Evolutionary conservation across 2,113 vertebrate genomes (phyloP), one percentile per base, ranked within the genome.

Genomic region (Entelurus aequoreus): DNA sequence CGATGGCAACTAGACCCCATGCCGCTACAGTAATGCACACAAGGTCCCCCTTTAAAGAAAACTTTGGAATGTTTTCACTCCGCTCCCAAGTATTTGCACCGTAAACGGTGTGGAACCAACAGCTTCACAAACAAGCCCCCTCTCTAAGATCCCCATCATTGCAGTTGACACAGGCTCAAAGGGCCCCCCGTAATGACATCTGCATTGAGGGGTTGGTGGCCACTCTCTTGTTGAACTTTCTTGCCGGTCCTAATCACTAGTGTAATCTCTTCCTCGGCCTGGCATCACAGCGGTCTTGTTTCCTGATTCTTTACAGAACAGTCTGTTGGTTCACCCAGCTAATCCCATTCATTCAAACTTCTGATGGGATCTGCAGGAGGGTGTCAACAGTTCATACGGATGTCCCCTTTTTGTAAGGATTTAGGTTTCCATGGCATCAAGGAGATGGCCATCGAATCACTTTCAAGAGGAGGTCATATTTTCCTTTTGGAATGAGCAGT

Each of bases 21-120:
- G 72, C 81, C 72, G 73, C 56, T 48, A 12, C 54, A 75, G 65
- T 10, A 75, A 68, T 68, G 71, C 68, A 47, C 75, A 71, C 50
- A 63, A 59, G 54, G 67, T 65, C 57, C 67, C 47, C 5, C 7
- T 6, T 44, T 64, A 65, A 78, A 70, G 68, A 79, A 78, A 82
- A 64, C 69, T 48, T 21, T 74, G 84, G 77, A 83, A 81, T 86
- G 80, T 80, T 85, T 86, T 76, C 69, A 64, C 71, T 77, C 56
- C n/a, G 66, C 63, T 66, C 72, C 67, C 65, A 77, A 82, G 65
- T 72, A 77, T 79, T 74, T 71, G 48, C 58, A 71, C 49, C 35
- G 65, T 71, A 74, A 85, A 80, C 48, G 6, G 54, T 64, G 65
- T 67, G 75, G 72, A 76, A 76, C 59, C 54, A 84, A 80, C 81